phyloP scores from a whole-genome alignment of 2,888 invertebrate species.

The Seladonia tumulorum region DNA sequence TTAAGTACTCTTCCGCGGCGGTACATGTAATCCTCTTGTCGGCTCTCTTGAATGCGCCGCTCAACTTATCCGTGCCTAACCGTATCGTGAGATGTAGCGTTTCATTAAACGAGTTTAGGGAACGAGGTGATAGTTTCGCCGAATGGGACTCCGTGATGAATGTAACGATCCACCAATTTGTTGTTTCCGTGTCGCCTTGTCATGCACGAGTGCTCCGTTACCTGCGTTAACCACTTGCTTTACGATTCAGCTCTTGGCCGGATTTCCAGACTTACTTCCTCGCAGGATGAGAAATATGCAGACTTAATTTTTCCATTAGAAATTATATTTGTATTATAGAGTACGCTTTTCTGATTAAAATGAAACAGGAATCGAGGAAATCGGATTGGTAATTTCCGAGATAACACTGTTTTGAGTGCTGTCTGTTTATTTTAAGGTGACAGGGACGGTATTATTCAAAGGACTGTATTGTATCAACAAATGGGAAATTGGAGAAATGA shows the following conservation, averaged over 20 bases:
- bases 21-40: conserved; percentile 23
- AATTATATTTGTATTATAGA: neutral
- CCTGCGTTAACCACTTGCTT: neutral
- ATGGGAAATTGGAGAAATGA: too few species aligned
- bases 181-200: conserved; percentile 1
- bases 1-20: conserved; percentile 22
- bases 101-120: conserved; percentile 24
- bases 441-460: too few species aligned
- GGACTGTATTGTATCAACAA: too few species aligned
- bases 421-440: too few species aligned
- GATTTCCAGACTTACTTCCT: neutral
- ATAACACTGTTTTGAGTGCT: too few species aligned
- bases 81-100: conserved; percentile 6
- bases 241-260: neutral
- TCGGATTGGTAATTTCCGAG: neutral
- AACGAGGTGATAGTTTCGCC: conserved; percentile 1
- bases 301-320: neutral
- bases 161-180: neutral
- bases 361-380: neutral
- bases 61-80: neutral
- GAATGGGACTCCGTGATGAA: conserved; percentile 7
- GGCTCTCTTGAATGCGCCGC: conserved; percentile 17
- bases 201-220: neutral
- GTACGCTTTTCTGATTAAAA: neutral
- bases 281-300: neutral